Conservation (phyloP, 2,797 vertebrate genomes). For the Todus mexicanus region DNA sequence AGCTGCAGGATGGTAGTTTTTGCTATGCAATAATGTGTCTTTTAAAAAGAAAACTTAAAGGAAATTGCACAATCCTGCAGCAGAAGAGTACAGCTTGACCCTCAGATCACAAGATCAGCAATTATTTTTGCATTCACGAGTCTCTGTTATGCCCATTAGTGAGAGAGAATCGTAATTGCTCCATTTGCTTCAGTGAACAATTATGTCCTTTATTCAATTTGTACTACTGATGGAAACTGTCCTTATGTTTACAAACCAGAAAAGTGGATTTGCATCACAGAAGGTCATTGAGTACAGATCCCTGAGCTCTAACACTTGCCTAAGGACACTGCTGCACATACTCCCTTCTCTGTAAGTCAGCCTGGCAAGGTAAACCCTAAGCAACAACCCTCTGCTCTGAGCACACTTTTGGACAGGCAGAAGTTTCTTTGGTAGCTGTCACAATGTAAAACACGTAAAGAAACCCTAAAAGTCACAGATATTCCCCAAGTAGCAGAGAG, state of each 20-base stretch:
- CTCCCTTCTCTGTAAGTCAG: neutral
- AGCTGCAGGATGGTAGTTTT: neutral
- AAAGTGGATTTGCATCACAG: neutral
- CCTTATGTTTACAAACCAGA: neutral
- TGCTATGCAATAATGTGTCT: neutral
- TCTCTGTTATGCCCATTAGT: neutral
- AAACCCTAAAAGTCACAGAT: neutral
- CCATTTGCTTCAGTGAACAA: neutral
- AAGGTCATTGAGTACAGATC: neutral
- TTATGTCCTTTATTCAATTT: neutral
- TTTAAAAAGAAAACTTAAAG: constrained; percentile 20
- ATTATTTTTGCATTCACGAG: constrained; percentile 1
- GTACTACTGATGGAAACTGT: neutral
- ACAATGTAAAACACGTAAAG: neutral
- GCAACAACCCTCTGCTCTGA: neutral
- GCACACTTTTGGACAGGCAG: neutral
- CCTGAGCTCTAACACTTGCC: neutral
- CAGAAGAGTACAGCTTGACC: neutral
- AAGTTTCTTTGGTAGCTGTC: neutral
- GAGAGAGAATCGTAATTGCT: neutral
- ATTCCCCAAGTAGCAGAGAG: neutral
- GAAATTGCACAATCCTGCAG: constrained; percentile 28
- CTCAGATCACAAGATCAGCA: constrained; percentile 2
- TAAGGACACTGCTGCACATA: neutral
- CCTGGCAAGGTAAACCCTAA: fast-evolving